These are phyloP conservation scores for Neostethus bicornis DNA, from an alignment of 2,797 vertebrate species.

Conservation along the genomic window DNA sequence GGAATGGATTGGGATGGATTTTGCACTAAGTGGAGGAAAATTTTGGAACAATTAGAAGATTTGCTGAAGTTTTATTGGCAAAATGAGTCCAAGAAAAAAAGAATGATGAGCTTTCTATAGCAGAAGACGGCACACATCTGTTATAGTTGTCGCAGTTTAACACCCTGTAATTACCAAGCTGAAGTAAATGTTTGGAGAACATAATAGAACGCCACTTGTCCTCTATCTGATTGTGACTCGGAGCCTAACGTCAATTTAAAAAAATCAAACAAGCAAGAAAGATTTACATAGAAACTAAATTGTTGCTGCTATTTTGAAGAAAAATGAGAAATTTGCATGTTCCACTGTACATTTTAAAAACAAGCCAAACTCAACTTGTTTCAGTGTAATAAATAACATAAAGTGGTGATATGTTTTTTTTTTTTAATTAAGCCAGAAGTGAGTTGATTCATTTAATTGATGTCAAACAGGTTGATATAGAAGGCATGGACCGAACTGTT, in stretches of 20 bases:
- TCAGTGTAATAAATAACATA: too few species aligned
- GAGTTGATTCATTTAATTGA: too few species aligned
- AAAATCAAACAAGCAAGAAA: constrained; percentile 7
- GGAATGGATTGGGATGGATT: background rate
- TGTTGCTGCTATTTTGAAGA: background rate
- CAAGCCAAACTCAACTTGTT: too few species aligned
- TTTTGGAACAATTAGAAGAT: background rate
- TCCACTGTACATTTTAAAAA: too few species aligned
- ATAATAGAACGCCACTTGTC: constrained; percentile 21
- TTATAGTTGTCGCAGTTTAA: constrained; percentile 13
- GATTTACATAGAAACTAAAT: constrained; percentile 9
- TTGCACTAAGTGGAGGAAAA: background rate
- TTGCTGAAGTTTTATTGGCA: background rate
- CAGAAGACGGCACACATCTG: constrained; percentile 3
- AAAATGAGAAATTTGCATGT: background rate
- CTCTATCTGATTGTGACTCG: constrained; percentile 24
- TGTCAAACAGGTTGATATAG: too few species aligned
- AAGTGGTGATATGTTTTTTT: too few species aligned
- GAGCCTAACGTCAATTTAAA: constrained; percentile 19
- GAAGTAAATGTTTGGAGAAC: constrained; percentile 17
- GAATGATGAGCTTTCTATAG: background rate
- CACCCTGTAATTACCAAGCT: constrained; percentile 26
- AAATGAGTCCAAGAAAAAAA: background rate
- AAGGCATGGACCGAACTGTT: too few species aligned
- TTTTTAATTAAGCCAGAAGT: too few species aligned